Percentiles rank a stretch among this genome's conserved stretches.
Evolutionary conservation across 2,888 invertebrate species (phyloP).

Genomic region (Himalopsyche kuldschensis): DNA sequence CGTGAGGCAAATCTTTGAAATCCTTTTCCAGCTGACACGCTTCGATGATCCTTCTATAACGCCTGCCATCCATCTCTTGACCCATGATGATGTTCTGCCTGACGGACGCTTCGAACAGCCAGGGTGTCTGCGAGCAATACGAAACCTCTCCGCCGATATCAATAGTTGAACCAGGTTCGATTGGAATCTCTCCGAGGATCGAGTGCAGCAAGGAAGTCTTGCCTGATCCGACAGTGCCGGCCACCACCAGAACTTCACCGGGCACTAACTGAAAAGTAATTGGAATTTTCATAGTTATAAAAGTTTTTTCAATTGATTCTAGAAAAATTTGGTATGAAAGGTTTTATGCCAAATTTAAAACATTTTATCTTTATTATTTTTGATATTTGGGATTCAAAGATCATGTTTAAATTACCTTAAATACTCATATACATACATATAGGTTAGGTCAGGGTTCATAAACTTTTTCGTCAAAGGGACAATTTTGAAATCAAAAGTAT

Average conservation of each 20-base stretch:
- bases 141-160: conserved; percentile 56
- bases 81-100: conserved; percentile 81
- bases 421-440: too few species aligned
- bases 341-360: too few species aligned
- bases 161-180: conserved; percentile 58
- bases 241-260: conserved; percentile 59
- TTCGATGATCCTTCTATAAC: conserved; percentile 60
- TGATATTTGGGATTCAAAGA: too few species aligned
- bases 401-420: too few species aligned
- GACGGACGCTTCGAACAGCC: conserved; percentile 65
- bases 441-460: too few species aligned
- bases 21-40: conserved; percentile 64
- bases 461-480: too few species aligned
- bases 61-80: conserved; percentile 57
- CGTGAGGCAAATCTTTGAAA: conserved; percentile 64
- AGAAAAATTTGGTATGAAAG: background rate
- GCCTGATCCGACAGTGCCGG: conserved; percentile 76
- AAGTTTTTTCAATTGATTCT: background rate
- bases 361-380: too few species aligned
- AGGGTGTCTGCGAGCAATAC: conserved; percentile 71
- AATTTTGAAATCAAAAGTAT: too few species aligned
- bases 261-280: conserved; percentile 7
- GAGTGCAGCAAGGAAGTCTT: conserved; percentile 74
- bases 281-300: too few species aligned
- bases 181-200: conserved; percentile 70